phyloP scores from a whole-genome alignment of 2,888 invertebrate species.

The Anthophora plumipes region DNA sequence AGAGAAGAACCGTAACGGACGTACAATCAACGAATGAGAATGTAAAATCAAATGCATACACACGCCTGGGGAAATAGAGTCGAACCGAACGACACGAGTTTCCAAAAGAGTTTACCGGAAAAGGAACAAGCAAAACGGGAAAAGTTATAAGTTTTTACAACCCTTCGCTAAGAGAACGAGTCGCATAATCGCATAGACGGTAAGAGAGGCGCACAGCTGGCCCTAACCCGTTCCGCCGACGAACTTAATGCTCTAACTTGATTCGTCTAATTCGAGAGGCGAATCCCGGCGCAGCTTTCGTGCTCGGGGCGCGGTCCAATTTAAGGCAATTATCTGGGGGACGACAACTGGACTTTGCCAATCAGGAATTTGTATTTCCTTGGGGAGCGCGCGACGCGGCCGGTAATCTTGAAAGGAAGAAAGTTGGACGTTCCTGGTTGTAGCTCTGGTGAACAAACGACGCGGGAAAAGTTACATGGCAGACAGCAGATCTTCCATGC shows the following conservation, averaged over 20 bases:
- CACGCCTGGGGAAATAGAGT: no score
- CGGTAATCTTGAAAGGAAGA: conserved; percentile 52
- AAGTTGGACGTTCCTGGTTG: conserved; percentile 33
- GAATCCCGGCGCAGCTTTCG: conserved; percentile 63
- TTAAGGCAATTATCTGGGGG: conserved; percentile 73
- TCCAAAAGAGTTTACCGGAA: no score
- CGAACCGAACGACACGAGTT: no score
- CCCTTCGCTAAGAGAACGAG: background rate
- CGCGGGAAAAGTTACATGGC: conserved; percentile 42
- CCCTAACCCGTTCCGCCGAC: conserved; percentile 67
- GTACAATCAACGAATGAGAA: no score
- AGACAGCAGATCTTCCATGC: conserved; percentile 9
- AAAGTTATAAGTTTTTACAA: background rate
- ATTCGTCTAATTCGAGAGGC: conserved; percentile 73
- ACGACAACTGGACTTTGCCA: conserved; percentile 68
- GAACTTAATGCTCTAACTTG: conserved; percentile 70
- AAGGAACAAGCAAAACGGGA: background rate
- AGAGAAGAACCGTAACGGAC: no score
- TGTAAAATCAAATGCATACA: no score
- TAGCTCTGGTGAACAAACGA: conserved; percentile 1
- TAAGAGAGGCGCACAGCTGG: conserved; percentile 20
- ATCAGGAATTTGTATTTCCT: conserved; percentile 73
- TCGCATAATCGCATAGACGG: conserved; percentile 22
- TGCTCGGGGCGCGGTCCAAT: conserved; percentile 67
- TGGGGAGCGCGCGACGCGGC: conserved; percentile 40